phyloP scores from a whole-genome alignment of 2,113 vertebrate species.

The Antigone vipio region DNA sequence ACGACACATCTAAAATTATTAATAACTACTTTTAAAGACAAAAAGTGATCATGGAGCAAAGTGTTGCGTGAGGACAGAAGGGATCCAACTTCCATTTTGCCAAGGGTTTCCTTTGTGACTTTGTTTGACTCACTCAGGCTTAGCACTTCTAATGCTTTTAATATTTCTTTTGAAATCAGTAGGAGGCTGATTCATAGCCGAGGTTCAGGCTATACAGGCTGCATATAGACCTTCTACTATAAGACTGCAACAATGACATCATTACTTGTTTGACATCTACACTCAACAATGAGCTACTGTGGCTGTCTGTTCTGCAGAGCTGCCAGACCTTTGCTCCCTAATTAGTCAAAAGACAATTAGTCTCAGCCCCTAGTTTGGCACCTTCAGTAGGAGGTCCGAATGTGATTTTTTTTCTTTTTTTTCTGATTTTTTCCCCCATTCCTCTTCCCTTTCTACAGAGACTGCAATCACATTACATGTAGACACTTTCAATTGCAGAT shows the following conservation, averaged over 20 bases:
- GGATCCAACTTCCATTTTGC: not conserved
- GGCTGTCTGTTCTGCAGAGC: not conserved
- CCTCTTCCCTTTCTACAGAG: not conserved
- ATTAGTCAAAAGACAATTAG: not conserved
- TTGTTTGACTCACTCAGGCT: not conserved
- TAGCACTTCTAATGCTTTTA: not conserved
- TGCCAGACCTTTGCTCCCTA: not conserved
- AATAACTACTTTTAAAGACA: not conserved
- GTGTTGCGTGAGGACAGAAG: not conserved
- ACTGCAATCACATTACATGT: not conserved
- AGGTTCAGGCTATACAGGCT: not conserved
- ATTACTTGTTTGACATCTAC: not conserved
- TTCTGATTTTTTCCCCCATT: not conserved
- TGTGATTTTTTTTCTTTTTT: not conserved
- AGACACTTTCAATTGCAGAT: not conserved
- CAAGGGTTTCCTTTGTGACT: not conserved
- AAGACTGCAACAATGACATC: accelerated
- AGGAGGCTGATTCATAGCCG: not conserved
- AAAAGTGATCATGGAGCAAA: not conserved
- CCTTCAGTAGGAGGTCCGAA: not conserved
- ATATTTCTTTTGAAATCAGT: not conserved
- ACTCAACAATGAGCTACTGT: not conserved
- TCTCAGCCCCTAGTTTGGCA: not conserved
- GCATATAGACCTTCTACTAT: not conserved
- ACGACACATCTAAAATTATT: not conserved